Percentiles rank a stretch among this genome's conserved stretches.
These are phyloP conservation scores for Eulemur macaco DNA, from an alignment of 2,113 vertebrate species.

Conservation along the genomic window DNA sequence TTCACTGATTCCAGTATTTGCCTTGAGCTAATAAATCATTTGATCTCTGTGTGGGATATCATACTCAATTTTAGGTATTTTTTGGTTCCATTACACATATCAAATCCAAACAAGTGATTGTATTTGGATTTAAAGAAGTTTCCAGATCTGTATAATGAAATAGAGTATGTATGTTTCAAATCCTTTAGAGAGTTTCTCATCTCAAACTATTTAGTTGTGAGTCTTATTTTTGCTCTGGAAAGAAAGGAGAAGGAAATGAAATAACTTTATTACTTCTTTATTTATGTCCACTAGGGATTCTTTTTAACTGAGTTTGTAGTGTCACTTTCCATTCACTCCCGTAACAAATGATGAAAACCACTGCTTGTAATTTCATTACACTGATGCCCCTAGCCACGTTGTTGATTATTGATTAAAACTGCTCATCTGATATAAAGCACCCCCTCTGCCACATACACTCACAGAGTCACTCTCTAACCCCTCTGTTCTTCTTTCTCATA, in stretches of 20 bases:
- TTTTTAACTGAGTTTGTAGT: conserved; percentile 31
- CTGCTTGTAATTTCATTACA: neutral
- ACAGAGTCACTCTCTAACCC: neutral
- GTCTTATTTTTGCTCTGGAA: conserved; percentile 13
- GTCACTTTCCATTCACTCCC: neutral
- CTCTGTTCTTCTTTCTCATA: neutral
- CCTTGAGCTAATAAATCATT: neutral
- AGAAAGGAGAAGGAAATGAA: neutral
- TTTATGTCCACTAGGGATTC: neutral
- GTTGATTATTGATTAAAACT: conserved; percentile 21
- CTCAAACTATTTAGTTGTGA: neutral
- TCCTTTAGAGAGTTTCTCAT: neutral
- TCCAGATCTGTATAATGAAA: neutral
- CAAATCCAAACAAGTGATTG: conserved; percentile 12
- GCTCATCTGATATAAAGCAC: neutral
- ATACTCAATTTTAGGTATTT: neutral
- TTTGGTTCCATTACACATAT: neutral
- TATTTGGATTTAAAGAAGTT: conserved; percentile 4
- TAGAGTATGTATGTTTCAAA: neutral
- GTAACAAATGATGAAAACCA: conserved; percentile 10
- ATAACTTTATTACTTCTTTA: neutral
- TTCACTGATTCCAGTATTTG: neutral
- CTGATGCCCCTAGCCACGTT: neutral
- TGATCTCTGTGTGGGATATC: neutral
- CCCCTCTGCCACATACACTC: neutral